These are phyloP conservation scores for Carettochelys insculpta DNA, from an alignment of 2,113 vertebrate species.

Conservation along the genomic window DNA sequence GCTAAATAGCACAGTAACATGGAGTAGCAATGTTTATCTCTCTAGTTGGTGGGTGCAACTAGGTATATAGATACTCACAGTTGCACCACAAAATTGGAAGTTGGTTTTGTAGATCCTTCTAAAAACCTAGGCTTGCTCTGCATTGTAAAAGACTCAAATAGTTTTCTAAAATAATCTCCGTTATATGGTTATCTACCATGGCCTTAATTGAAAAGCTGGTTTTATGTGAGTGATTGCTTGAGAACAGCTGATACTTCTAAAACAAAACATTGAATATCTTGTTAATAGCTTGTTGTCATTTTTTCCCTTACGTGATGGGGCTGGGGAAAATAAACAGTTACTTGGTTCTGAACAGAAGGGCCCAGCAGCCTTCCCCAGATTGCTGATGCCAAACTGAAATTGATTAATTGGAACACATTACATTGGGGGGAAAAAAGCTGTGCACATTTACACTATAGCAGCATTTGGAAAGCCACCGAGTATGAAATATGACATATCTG, in stretches of 20 bases:
- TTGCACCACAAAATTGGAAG: neutral
- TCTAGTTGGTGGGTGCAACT: neutral
- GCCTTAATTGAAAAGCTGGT: neutral
- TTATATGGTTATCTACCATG: neutral
- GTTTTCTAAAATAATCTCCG: neutral
- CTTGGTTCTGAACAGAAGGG: neutral
- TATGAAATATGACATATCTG: neutral
- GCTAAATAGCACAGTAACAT: neutral
- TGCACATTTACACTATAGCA: accelerated
- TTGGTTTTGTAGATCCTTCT: neutral
- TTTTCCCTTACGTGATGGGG: slow-evolving; percentile 26
- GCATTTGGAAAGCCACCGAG: neutral
- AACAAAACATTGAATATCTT: slow-evolving; percentile 36
- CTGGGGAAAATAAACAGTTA: slow-evolving; percentile 20
- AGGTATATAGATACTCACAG: neutral
- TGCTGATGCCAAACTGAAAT: neutral
- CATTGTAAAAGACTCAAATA: accelerated
- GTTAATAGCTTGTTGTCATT: slow-evolving; percentile 56
- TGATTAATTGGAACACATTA: slow-evolving; percentile 9
- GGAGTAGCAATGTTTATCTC: neutral
- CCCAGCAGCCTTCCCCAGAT: neutral
- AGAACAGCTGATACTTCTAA: slow-evolving; percentile 60
- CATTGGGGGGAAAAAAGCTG: neutral
- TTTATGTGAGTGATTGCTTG: slow-evolving; percentile 43
- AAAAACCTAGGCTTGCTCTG: neutral